Conservation (phyloP, 2,113 vertebrate genomes). For the Nyctereutes procyonoides region DNA sequence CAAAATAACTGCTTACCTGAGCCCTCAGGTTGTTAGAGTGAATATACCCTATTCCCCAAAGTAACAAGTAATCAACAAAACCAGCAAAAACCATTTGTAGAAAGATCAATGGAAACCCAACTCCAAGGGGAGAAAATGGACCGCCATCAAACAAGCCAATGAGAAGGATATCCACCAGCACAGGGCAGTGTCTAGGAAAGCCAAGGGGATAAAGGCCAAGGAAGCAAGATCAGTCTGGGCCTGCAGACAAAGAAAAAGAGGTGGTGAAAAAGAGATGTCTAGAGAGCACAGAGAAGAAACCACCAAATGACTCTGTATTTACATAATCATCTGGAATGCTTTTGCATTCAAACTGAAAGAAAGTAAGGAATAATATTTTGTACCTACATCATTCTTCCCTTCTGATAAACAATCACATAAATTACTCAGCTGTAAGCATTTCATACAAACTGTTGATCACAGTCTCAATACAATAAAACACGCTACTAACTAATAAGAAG, state of each 20-base stretch:
- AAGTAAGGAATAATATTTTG: constrained; percentile 23
- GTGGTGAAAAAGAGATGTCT: constrained; percentile 84
- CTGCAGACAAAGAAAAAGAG: constrained; percentile 90
- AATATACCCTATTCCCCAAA: constrained; percentile 59
- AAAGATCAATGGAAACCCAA: constrained; percentile 71
- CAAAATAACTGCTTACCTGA: constrained; percentile 72
- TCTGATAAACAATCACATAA: not conserved
- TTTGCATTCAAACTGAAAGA: constrained; percentile 52
- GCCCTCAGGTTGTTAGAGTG: constrained; percentile 35
- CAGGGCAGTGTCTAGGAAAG: constrained; percentile 93
- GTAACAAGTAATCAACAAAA: constrained; percentile 65
- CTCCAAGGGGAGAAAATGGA: constrained; percentile 77
- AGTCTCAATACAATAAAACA: constrained; percentile 45
- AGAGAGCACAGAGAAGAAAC: constrained; percentile 75
- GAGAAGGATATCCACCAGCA: constrained; percentile 94
- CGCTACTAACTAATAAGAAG: not conserved
- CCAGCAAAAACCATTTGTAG: constrained; percentile 33
- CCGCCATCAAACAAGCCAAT: constrained; percentile 83
- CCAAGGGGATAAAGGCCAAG: constrained; percentile 93
- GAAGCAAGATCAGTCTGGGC: constrained; percentile 93
- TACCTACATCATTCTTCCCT: not conserved
- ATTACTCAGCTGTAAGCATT: not conserved
- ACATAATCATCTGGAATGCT: constrained; percentile 49
- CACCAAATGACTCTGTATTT: constrained; percentile 56
- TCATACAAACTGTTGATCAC: constrained; percentile 14